Conservation (phyloP, 1,140 invertebrate genomes). For the Brachionus sp. region DNA sequence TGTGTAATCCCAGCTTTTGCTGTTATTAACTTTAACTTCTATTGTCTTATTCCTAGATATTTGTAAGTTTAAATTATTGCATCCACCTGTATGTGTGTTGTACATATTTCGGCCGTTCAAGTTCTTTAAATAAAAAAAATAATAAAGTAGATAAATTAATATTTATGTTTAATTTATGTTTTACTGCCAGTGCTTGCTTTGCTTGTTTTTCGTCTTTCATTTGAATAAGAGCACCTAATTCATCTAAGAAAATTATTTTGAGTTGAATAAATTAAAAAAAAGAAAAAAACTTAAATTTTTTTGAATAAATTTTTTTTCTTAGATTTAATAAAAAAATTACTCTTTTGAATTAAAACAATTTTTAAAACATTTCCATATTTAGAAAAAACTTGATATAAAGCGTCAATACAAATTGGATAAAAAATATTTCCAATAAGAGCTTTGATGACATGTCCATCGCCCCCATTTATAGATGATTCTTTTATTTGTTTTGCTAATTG, state of each 20-base stretch:
- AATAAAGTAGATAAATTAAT: background rate
- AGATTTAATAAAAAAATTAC: background rate
- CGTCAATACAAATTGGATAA: constrained; percentile 93
- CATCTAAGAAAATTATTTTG: constrained; percentile 60
- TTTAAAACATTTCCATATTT: constrained; percentile 95
- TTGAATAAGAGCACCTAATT: constrained; percentile 98
- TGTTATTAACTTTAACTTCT: constrained; percentile 99
- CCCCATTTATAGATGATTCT: background rate
- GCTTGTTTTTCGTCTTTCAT: constrained; percentile 92
- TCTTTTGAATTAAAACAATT: constrained; percentile 99
- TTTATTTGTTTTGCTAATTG: constrained; percentile 42
- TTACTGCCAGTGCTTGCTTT: constrained; percentile 79
- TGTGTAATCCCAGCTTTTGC: constrained; percentile 97
- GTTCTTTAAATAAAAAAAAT: background rate
- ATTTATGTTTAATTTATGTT: background rate
- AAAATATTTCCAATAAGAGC: constrained; percentile 94
- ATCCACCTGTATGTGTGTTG: constrained; percentile 99
- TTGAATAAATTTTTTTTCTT: too few species aligned
- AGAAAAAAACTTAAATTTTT: background rate
- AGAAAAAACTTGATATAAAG: constrained; percentile 87
- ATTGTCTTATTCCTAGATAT: constrained; percentile 83
- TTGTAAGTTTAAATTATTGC: constrained; percentile 87
- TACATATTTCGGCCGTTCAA: constrained; percentile 74
- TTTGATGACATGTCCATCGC: constrained; percentile 71
- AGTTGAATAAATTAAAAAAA: constrained; percentile 8